phyloP scores from a whole-genome alignment of 1,140 invertebrate species.

The Bombus huntii region DNA sequence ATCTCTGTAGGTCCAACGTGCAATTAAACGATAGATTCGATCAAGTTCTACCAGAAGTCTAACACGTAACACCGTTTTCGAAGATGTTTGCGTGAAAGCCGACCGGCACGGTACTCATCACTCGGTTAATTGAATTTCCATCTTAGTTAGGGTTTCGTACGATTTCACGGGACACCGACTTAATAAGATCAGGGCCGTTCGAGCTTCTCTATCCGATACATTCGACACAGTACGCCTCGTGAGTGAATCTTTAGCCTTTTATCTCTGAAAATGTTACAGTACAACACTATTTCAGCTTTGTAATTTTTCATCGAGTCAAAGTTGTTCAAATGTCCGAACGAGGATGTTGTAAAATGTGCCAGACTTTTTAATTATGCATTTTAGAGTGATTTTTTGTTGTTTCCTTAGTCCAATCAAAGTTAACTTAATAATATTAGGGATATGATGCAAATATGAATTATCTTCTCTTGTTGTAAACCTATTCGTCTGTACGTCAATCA shows the following conservation, averaged over 20 bases:
- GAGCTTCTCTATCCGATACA: background rate
- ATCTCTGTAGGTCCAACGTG: too few species aligned
- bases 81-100: background rate
- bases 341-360: too few species aligned
- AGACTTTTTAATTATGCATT: too few species aligned
- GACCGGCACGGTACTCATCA: background rate
- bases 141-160: slow-evolving; percentile 5
- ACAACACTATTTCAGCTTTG: too few species aligned
- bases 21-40: slow-evolving; percentile 11
- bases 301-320: too few species aligned
- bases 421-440: background rate
- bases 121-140: slow-evolving; percentile 1
- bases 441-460: background rate
- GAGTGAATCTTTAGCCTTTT: too few species aligned
- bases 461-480: background rate
- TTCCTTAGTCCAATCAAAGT: too few species aligned
- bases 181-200: background rate
- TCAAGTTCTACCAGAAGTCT: background rate
- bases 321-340: too few species aligned
- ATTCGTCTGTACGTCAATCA: background rate
- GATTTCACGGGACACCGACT: background rate
- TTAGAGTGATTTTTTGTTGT: too few species aligned
- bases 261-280: background rate
- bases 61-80: background rate
- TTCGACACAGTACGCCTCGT: background rate